Evolutionary conservation across 2,888 invertebrate genomes (phyloP), one percentile per base, ranked within the genome.

Genomic region (Tiliacea citrago): DNA sequence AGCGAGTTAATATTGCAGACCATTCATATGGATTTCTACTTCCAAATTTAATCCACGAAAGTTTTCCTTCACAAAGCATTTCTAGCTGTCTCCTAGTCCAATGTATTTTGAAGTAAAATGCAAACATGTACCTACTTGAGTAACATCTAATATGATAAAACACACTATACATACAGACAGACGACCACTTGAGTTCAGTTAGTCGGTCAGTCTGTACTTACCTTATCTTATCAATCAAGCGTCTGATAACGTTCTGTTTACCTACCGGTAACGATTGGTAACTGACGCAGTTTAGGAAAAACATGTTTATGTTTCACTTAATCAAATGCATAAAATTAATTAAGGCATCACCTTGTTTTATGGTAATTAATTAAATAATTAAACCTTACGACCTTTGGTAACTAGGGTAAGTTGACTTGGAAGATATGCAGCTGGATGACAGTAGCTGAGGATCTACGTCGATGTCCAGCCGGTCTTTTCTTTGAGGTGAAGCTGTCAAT

Each of bases 171-270:
- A n/a, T n/a, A n/a, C n/a, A 39, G 39, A 39, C n/a, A 42, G 4
- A 18, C 35, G 13, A 63, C 18, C 69, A 77, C 81, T 81, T 12
- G 9, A 77, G 42, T 49, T 62, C 35, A 60, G 73, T 81, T 58
- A 81, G 73, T 83, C 81, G 81, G 82, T 77, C 84, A 83, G 68
- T 62, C 60, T 70, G 66, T 73, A 53, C 51, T 35, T 42, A 1
- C n/a, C 3, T 49, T 4, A 68, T 73, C 66, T 83, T 83, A 83
- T 83, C 77, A 69, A 71, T 82, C 12, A 12, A 73, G 57, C 51
- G 65, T 61, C 35, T 57, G 82, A 83, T 82, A 82, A 71, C 18
- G 24, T 16, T 24, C 24, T 79, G 51, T 82, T 73, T 81, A 82
- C 73, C 58, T 57, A 73, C 42, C 24, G 47, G 16, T 9, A 53